Conservation (phyloP, 2,113 vertebrate genomes). For the Xenopus borealis region DNA sequence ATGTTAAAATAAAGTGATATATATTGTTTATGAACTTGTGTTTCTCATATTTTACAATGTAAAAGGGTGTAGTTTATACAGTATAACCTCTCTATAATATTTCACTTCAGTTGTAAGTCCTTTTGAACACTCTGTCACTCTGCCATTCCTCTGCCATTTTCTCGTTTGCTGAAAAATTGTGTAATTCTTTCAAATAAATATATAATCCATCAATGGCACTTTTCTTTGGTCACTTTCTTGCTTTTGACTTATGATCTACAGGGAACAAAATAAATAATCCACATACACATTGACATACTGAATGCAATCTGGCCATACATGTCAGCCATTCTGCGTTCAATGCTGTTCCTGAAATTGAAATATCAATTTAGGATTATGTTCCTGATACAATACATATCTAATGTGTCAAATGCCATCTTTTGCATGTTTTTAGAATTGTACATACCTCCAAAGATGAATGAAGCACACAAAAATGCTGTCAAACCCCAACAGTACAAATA, state of each 20-base stretch:
- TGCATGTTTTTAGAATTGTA: neutral
- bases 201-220: conserved; percentile 36
- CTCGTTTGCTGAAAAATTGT: conserved; percentile 27
- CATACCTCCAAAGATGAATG: neutral
- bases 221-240: conserved; percentile 5
- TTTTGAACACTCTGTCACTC: conserved; percentile 37
- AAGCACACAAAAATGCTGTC: neutral
- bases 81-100: too few relatives aligned
- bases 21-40: too few relatives aligned
- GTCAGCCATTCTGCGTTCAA: neutral
- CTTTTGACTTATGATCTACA: conserved; percentile 25
- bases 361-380: conserved; percentile 35
- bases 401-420: neutral
- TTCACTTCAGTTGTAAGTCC: neutral
- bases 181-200: conserved; percentile 43
- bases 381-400: conserved; percentile 3
- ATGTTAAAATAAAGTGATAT: too few relatives aligned
- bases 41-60: too few relatives aligned
- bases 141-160: conserved; percentile 20
- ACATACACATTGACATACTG: neutral
- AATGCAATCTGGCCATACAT: conserved; percentile 18
- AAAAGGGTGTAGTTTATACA: too few relatives aligned
- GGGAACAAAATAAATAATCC: conserved; percentile 30
- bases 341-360: conserved; percentile 34
- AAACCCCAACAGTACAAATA: too few relatives aligned